phyloP scores from a whole-genome alignment of 2,888 invertebrate genomes.

The Pollenia griseotomentosa region DNA sequence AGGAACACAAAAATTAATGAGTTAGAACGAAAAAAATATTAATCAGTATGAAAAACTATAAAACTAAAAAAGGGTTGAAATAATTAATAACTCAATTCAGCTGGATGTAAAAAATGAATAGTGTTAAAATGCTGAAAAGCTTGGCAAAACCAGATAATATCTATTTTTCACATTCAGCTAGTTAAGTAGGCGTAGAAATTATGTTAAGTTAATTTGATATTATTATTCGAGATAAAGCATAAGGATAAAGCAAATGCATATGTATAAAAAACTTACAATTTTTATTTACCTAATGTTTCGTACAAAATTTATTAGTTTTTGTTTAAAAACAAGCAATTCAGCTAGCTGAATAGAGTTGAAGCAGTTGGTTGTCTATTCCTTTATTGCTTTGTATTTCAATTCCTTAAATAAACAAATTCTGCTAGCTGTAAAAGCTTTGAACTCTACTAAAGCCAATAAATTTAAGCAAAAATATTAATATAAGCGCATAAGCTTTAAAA shows the following conservation, averaged over 20 bases:
- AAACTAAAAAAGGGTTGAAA: constrained; percentile 49
- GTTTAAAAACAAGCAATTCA: neutral
- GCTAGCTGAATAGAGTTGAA: constrained; percentile 19
- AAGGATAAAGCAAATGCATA: neutral
- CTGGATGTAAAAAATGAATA: constrained; percentile 28
- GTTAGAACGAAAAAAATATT: constrained; percentile 73
- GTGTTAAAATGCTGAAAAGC: constrained; percentile 36
- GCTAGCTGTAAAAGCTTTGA: too few relatives aligned
- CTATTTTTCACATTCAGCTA: neutral
- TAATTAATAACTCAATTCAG: constrained; percentile 62
- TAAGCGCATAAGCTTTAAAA: too few relatives aligned
- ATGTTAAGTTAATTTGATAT: neutral
- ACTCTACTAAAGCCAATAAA: too few relatives aligned
- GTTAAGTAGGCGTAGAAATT: constrained; percentile 2
- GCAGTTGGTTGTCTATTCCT: too few relatives aligned
- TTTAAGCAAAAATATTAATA: too few relatives aligned
- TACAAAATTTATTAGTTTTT: too few relatives aligned
- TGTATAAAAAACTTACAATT: too few relatives aligned
- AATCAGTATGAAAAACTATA: constrained; percentile 62
- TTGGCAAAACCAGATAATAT: constrained; percentile 21
- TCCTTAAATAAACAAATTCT: too few relatives aligned
- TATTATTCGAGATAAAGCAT: neutral
- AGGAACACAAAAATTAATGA: constrained; percentile 70
- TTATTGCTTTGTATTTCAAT: too few relatives aligned
- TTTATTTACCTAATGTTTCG: too few relatives aligned